These are phyloP conservation scores for Agrenia bidenticulata DNA, from an alignment of 2,888 invertebrate species.

Conservation along the genomic window DNA sequence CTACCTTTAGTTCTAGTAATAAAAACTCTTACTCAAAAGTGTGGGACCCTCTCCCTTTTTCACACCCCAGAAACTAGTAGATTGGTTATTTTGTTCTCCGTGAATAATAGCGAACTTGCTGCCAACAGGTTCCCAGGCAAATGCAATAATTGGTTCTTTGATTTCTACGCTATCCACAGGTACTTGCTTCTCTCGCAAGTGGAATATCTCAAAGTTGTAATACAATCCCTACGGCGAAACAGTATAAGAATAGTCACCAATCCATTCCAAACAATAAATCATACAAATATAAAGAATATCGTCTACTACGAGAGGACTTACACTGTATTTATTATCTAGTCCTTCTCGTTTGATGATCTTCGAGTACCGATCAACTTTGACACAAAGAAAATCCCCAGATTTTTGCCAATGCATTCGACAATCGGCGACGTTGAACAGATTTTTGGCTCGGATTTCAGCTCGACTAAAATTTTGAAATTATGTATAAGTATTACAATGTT, in stretches of 20 bases:
- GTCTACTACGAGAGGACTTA: slow-evolving; percentile 55
- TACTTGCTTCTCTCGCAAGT: slow-evolving; percentile 95
- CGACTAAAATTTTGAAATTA: slow-evolving; percentile 59
- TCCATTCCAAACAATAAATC: neutral
- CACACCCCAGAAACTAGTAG: slow-evolving; percentile 89
- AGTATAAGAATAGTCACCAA: too few species aligned
- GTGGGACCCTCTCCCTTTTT: slow-evolving; percentile 87
- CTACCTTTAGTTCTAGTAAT: neutral
- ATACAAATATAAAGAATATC: neutral
- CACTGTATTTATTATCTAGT: slow-evolving; percentile 86
- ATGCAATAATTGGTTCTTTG: slow-evolving; percentile 87
- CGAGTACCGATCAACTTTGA: slow-evolving; percentile 85
- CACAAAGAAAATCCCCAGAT: slow-evolving; percentile 94
- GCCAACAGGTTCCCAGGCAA: slow-evolving; percentile 98
- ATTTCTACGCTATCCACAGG: slow-evolving; percentile 97
- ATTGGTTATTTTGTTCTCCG: slow-evolving; percentile 78
- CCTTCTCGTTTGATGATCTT: slow-evolving; percentile 89
- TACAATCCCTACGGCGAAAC: slow-evolving; percentile 86
- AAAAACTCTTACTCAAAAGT: slow-evolving; percentile 71
- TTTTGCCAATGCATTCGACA: slow-evolving; percentile 99
- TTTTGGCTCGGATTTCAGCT: slow-evolving; percentile 85
- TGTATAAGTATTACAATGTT: too few species aligned
- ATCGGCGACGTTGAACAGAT: slow-evolving; percentile 95
- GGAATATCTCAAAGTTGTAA: slow-evolving; percentile 98
- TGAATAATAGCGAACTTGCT: slow-evolving; percentile 96